Percentiles rank a stretch among this genome's conserved stretches.
These are phyloP conservation scores for Stenotaenia linearis DNA, from an alignment of 2,888 invertebrate species.

Conservation along the genomic window DNA sequence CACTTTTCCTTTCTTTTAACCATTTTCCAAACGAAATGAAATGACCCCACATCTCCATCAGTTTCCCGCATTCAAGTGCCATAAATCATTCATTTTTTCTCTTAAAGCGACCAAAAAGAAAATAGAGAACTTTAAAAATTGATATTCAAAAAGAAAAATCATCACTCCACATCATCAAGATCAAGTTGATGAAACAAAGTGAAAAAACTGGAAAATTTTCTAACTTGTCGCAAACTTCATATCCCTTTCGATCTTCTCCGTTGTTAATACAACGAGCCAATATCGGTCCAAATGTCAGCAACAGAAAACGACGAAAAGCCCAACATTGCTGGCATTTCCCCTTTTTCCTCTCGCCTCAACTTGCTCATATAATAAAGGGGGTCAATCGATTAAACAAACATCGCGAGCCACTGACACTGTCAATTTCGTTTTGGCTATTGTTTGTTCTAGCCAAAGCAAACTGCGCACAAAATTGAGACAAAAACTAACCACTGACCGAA, in stretches of 20 bases:
- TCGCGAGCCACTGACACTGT: constrained; percentile 8
- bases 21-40: background rate
- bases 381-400: constrained; percentile 21
- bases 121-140: background rate
- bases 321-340: constrained; percentile 1
- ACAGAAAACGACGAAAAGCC: background rate
- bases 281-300: background rate
- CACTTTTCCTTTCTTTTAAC: background rate
- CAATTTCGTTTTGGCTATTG: background rate
- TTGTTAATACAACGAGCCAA: background rate
- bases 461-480: constrained; percentile 4
- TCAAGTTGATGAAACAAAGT: background rate
- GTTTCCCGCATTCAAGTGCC: background rate
- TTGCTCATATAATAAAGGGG: constrained; percentile 6
- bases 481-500: background rate
- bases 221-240: background rate
- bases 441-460: background rate
- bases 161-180: background rate
- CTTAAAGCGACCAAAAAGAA: background rate
- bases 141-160: background rate
- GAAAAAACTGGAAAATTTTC: no score
- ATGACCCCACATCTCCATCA: constrained; percentile 19
- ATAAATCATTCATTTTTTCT: background rate
- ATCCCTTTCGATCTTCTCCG: background rate
- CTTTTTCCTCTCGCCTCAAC: background rate